These are phyloP conservation scores for Rhea pennata DNA, from an alignment of 2,113 vertebrate genomes.

Conservation along the genomic window DNA sequence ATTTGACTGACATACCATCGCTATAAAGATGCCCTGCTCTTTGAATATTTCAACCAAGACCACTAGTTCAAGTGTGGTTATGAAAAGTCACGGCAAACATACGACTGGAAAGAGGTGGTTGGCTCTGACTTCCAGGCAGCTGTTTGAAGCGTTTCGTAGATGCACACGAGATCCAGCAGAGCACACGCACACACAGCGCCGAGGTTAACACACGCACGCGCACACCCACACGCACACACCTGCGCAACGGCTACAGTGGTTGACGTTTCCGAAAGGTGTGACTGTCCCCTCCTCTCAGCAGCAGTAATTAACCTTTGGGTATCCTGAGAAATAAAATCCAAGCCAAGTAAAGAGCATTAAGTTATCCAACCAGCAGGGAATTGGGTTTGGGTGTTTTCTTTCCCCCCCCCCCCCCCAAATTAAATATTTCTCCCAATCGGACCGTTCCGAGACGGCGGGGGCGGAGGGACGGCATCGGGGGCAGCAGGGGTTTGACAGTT, in stretches of 20 bases:
- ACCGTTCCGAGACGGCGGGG: neutral
- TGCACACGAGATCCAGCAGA: constrained; percentile 49
- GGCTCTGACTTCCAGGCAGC: constrained; percentile 51
- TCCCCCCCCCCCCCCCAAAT: neutral
- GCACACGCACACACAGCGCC: constrained; percentile 53
- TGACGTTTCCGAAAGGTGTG: constrained; percentile 53
- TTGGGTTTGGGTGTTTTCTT: neutral
- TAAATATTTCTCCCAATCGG: neutral
- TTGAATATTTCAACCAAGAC: constrained; percentile 49
- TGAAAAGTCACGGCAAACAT: constrained; percentile 71
- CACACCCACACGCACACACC: neutral
- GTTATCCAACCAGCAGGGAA: neutral
- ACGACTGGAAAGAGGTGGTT: constrained; percentile 66
- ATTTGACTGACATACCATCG: constrained; percentile 64
- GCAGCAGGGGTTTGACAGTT: neutral
- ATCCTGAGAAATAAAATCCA: constrained; percentile 71
- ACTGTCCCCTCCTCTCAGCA: constrained; percentile 60
- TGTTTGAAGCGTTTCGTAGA: constrained; percentile 63
- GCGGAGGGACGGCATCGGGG: neutral
- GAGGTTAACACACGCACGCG: neutral
- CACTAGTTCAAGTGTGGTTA: constrained; percentile 64
- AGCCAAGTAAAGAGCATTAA: neutral
- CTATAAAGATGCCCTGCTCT: constrained; percentile 66
- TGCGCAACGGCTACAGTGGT: constrained; percentile 48
- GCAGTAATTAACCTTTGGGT: constrained; percentile 53